A percentile compares a stretch with the other conserved stretches of the same genome.
Evolutionary conservation across 2,113 vertebrate species (phyloP).

Genomic region (Stigmatopora argus): DNA sequence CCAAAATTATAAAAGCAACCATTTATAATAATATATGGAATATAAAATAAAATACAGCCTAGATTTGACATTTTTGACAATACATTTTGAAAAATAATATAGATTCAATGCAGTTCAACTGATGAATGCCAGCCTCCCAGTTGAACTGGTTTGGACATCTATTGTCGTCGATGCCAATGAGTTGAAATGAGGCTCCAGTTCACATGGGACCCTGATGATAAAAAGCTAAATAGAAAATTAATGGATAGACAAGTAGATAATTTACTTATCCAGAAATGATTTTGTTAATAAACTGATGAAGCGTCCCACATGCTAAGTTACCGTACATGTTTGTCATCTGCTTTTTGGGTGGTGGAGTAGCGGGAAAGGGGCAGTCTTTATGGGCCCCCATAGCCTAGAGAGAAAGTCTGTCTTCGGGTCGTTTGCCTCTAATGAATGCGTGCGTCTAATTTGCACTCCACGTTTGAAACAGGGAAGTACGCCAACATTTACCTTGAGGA

Average conservation of each 20-base stretch:
- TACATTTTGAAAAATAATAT: too few species aligned
- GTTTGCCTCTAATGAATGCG: slow-evolving; percentile 61
- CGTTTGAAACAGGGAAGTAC: slow-evolving; percentile 50
- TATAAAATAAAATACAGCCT: too few species aligned
- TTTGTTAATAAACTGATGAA: neutral
- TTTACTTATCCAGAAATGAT: neutral
- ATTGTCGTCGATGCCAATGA: neutral
- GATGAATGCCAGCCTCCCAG: too few species aligned
- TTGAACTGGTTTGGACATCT: too few species aligned
- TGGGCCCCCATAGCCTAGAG: slow-evolving; percentile 49
- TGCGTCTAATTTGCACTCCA: slow-evolving; percentile 63
- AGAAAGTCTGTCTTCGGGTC: slow-evolving; percentile 54
- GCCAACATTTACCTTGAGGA: slow-evolving; percentile 58
- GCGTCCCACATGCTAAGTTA: neutral
- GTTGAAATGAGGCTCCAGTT: neutral
- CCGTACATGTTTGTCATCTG: slow-evolving; percentile 20
- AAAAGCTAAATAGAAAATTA: neutral
- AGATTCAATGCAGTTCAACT: neutral
- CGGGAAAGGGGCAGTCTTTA: slow-evolving; percentile 41
- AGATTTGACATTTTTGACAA: too few species aligned
- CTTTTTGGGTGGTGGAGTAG: slow-evolving; percentile 45
- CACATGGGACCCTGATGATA: neutral
- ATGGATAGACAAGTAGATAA: neutral
- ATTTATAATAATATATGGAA: too few species aligned
- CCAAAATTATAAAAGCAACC: too few species aligned